Conservation (phyloP, 1,140 invertebrate species). For the Pomacea maculata region DNA sequence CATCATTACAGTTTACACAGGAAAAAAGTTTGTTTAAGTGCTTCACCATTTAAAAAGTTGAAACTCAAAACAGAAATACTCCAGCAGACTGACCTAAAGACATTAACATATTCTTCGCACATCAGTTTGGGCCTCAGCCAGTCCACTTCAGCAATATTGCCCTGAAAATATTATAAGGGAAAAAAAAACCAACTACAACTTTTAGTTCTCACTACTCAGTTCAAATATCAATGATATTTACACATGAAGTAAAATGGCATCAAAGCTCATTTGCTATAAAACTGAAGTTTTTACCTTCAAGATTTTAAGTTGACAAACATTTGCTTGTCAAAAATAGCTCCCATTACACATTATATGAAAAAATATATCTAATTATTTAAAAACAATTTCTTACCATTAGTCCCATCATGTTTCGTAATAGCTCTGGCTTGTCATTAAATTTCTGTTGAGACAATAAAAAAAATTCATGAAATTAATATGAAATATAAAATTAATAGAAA, state of each 20-base stretch:
- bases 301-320: no score
- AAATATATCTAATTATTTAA: constrained; percentile 6
- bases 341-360: neutral
- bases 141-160: constrained; percentile 95
- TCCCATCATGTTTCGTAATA: constrained; percentile 95
- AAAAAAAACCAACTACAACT: neutral
- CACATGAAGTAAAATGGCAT: no score
- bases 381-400: constrained; percentile 59
- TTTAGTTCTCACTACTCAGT: no score
- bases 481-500: no score
- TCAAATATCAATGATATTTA: no score
- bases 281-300: no score
- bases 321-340: no score
- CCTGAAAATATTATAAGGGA: constrained; percentile 71
- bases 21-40: neutral
- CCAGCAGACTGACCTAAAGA: constrained; percentile 72
- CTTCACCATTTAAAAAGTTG: no score
- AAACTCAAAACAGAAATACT: no score
- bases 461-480: neutral
- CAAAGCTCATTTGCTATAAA: no score
- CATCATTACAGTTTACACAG: neutral
- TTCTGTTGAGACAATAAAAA: constrained; percentile 68
- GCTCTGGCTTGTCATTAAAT: constrained; percentile 87
- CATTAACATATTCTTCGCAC: constrained; percentile 82
- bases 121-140: constrained; percentile 85